Conservation (phyloP, 2,888 invertebrate genomes). For the Drosophila longiperda region DNA sequence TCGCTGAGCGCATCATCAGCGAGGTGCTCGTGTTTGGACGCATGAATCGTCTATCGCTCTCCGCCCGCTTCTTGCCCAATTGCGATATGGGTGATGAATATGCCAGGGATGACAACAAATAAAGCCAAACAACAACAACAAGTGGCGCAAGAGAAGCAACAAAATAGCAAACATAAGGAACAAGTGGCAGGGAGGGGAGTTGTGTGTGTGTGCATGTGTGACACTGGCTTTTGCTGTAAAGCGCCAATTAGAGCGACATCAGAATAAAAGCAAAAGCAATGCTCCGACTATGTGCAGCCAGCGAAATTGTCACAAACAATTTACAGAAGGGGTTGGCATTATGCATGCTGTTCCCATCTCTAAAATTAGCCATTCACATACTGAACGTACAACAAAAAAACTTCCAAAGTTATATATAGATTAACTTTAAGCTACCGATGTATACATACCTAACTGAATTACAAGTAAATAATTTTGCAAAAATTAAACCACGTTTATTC, state of each 20-base stretch:
- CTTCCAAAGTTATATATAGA: too few relatives aligned
- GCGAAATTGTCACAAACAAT: conserved; percentile 28
- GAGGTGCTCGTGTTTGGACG: conserved; percentile 67
- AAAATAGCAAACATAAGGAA: background rate
- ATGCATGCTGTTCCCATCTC: too few relatives aligned
- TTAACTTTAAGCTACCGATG: background rate
- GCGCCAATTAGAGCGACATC: conserved; percentile 43
- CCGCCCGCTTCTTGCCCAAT: conserved; percentile 56
- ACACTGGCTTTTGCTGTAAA: conserved; percentile 33
- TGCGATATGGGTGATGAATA: conserved; percentile 26
- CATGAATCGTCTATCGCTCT: conserved; percentile 61
- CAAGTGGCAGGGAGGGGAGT: background rate
- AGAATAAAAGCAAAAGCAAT: conserved; percentile 39
- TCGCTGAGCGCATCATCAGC: conserved; percentile 65
- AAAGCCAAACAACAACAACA: conserved; percentile 3
- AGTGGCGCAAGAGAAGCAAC: background rate
- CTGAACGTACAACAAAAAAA: background rate
- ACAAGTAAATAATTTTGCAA: background rate
- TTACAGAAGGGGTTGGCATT: background rate
- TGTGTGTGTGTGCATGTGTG: background rate
- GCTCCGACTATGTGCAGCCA: conserved; percentile 10
- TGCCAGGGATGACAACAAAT: conserved; percentile 18
- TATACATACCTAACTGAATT: background rate
- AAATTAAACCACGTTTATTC: background rate
- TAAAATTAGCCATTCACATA: background rate